Conservation (phyloP, 1,140 invertebrate genomes). For the Euwallacea similis region DNA sequence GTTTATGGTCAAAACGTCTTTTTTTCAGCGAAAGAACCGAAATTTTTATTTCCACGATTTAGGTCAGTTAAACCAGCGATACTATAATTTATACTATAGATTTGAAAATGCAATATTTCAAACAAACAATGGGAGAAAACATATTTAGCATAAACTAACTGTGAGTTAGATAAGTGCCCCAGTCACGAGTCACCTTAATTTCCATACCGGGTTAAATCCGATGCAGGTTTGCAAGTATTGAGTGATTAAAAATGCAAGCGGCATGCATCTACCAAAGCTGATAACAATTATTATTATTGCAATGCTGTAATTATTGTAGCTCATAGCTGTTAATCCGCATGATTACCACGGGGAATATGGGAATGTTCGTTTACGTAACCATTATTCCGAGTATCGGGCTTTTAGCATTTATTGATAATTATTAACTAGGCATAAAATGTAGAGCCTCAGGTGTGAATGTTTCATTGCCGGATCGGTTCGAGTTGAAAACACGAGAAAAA, state of each 20-base stretch:
- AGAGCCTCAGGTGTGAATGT: too few relatives aligned
- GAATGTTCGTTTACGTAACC: background rate
- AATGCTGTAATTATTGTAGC: too few relatives aligned
- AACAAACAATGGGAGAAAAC: background rate
- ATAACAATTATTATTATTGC: background rate
- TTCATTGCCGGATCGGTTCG: too few relatives aligned
- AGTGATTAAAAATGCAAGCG: background rate
- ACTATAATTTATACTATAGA: background rate
- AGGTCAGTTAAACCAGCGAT: background rate
- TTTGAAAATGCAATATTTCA: background rate
- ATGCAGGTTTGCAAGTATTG: background rate
- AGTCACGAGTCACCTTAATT: slow-evolving; percentile 3
- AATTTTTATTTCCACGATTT: background rate
- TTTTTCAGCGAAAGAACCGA: too few relatives aligned
- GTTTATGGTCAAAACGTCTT: too few relatives aligned
- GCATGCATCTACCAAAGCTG: background rate
- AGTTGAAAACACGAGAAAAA: too few relatives aligned
- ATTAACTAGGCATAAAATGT: too few relatives aligned
- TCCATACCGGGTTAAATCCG: background rate
- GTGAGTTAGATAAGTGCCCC: background rate
- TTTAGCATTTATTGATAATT: too few relatives aligned
- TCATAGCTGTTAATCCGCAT: background rate
- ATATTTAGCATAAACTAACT: background rate
- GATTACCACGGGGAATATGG: background rate
- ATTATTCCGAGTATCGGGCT: background rate